phyloP scores from a whole-genome alignment of 2,888 invertebrate genomes.

The Cerastis leucographa region DNA sequence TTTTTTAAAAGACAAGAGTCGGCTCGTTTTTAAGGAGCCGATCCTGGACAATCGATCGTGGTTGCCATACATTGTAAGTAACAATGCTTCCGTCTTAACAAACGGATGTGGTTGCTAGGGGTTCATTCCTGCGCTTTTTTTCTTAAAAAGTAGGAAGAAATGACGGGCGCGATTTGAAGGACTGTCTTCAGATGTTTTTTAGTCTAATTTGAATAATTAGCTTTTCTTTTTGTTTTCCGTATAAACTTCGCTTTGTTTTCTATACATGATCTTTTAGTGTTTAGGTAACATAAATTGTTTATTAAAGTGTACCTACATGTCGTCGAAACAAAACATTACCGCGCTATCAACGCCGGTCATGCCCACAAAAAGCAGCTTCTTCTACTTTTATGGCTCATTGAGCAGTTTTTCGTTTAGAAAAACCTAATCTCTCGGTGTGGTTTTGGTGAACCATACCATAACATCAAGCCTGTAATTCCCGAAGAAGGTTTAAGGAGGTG shows the following conservation, averaged over 20 bases:
- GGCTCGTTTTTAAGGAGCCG: not conserved
- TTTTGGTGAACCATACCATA: not conserved
- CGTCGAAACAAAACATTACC: not conserved
- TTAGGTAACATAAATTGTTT: not conserved
- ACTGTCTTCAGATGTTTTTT: not conserved
- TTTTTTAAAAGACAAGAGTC: not conserved
- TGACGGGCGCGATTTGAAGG: not conserved
- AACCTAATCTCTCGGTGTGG: not conserved
- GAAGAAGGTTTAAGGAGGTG: no score
- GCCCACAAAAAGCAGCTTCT: constrained; percentile 47
- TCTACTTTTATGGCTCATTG: constrained; percentile 59
- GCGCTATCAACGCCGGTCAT: constrained; percentile 25
- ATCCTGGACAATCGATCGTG: not conserved
- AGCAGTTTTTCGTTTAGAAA: constrained; percentile 5
- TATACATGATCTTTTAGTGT: not conserved
- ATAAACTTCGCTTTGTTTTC: not conserved
- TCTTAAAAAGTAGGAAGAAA: not conserved
- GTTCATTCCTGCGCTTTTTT: not conserved
- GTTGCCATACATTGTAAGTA: not conserved
- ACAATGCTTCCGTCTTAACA: not conserved
- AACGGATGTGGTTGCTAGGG: not conserved
- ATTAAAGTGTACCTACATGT: not conserved
- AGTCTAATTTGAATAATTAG: not conserved
- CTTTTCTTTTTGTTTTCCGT: not conserved
- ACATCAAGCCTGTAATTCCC: no score